These are phyloP conservation scores for Prinia subflava DNA, from an alignment of 2,113 vertebrate genomes.

Conservation along the genomic window DNA sequence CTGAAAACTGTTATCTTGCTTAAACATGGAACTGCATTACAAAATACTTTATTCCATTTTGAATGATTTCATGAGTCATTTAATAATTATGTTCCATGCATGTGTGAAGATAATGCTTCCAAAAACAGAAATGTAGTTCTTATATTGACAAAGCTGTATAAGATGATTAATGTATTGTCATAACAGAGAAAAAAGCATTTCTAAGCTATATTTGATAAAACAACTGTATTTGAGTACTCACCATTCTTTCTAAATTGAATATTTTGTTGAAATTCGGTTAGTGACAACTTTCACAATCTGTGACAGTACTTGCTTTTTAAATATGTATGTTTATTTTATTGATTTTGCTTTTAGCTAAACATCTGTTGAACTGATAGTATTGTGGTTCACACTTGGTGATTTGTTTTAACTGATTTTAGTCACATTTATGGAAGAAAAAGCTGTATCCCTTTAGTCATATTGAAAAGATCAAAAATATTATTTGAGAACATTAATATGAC, in stretches of 20 bases:
- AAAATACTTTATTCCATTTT: neutral
- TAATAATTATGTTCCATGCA: neutral
- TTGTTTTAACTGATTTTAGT: neutral
- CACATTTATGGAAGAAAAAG: neutral
- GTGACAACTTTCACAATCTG: neutral
- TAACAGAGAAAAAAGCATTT: neutral
- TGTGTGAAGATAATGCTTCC: neutral
- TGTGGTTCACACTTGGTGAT: neutral
- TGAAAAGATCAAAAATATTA: neutral
- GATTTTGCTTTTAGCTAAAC: neutral
- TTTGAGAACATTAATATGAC: neutral
- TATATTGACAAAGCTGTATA: neutral
- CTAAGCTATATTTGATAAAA: conserved; percentile 4
- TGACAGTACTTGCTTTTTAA: neutral
- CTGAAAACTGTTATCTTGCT: neutral
- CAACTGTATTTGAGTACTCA: neutral
- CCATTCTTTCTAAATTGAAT: neutral
- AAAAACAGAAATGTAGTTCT: neutral
- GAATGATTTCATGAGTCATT: neutral
- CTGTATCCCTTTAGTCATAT: neutral
- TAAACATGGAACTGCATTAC: neutral
- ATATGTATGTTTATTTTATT: neutral
- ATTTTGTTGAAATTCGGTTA: neutral
- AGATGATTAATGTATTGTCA: neutral
- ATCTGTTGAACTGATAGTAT: neutral